These are phyloP conservation scores for Salvator merianae DNA, from an alignment of 2,113 vertebrate genomes.

Conservation along the genomic window DNA sequence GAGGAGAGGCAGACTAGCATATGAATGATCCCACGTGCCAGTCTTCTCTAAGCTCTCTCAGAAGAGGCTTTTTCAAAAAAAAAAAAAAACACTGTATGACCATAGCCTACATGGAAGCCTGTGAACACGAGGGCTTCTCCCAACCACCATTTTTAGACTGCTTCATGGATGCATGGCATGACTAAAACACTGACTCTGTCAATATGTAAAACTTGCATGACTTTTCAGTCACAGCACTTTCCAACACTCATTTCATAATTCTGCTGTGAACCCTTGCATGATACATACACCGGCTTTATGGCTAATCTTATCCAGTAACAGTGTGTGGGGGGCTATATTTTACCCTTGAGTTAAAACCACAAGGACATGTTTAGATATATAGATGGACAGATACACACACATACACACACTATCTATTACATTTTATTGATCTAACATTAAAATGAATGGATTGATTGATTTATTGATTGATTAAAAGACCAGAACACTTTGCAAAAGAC, in stretches of 20 bases:
- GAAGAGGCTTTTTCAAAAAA: too few relatives aligned
- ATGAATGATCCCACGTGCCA: too few relatives aligned
- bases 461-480: too few relatives aligned
- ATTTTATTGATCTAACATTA: too few relatives aligned
- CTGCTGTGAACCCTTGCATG: neutral
- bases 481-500: neutral
- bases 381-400: too few relatives aligned
- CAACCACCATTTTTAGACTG: neutral
- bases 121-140: neutral
- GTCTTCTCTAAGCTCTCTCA: too few relatives aligned
- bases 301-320: neutral
- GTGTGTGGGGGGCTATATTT: too few relatives aligned
- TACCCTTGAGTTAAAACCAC: neutral
- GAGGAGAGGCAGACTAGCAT: too few relatives aligned
- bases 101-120: neutral
- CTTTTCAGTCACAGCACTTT: neutral
- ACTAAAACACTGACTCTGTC: neutral
- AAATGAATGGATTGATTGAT: too few relatives aligned
- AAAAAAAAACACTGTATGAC: too few relatives aligned
- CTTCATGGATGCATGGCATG: neutral
- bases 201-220: neutral
- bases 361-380: neutral
- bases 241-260: neutral
- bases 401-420: too few relatives aligned
- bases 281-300: too few relatives aligned